Conservation (phyloP, 2,797 vertebrate genomes). For the Melanotaenia trifasciata region DNA sequence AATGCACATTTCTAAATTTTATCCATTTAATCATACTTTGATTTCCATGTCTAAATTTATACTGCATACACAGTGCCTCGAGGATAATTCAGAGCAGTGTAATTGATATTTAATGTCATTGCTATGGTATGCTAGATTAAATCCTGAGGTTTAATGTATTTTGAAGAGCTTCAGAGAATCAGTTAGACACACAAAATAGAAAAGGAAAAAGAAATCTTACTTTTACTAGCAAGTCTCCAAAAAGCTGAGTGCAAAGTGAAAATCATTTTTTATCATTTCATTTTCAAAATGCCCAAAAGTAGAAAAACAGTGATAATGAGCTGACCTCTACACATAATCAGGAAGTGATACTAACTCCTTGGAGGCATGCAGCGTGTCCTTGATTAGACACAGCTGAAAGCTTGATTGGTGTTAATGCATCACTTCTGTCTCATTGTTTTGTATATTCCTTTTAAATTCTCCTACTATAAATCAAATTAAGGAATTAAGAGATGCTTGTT, state of each 20-base stretch:
- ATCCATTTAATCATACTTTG: conserved; percentile 57
- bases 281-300: conserved; percentile 41
- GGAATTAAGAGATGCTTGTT: conserved; percentile 12
- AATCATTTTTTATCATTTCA: conserved; percentile 68
- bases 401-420: conserved; percentile 60
- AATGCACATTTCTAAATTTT: conserved; percentile 16
- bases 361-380: conserved; percentile 38
- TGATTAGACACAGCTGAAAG: conserved; percentile 76
- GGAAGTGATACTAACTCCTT: conserved; percentile 23
- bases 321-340: conserved; percentile 29
- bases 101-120: conserved; percentile 77
- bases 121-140: conserved; percentile 61
- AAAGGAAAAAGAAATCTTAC: conserved; percentile 60
- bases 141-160: conserved; percentile 62
- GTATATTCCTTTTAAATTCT: conserved; percentile 6
- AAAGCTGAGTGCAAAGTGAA: conserved; percentile 61
- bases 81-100: conserved; percentile 53
- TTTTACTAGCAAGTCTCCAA: conserved; percentile 65
- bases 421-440: conserved; percentile 12
- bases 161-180: conserved; percentile 52
- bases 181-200: conserved; percentile 36
- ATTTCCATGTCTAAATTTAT: conserved; percentile 64
- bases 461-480: background rate
- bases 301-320: conserved; percentile 17
- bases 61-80: conserved; percentile 42